Conservation (phyloP, 1,140 invertebrate genomes). For the Hypsibius dujardini region DNA sequence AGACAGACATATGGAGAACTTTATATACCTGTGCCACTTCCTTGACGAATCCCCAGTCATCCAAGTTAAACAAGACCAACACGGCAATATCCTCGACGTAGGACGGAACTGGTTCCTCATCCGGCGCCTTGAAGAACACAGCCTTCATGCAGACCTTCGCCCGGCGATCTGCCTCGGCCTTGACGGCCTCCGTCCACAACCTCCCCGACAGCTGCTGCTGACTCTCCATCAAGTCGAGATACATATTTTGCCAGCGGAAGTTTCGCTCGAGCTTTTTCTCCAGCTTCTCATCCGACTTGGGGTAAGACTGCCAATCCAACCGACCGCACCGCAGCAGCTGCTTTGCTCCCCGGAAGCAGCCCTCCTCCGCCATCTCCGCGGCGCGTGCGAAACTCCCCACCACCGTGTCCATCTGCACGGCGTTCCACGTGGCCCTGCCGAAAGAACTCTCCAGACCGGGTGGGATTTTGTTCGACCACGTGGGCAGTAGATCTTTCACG, state of each 20-base stretch:
- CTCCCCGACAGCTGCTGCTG: not conserved
- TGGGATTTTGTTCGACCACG: too few species aligned
- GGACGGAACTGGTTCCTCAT: conserved; percentile 10
- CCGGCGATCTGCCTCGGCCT: not conserved
- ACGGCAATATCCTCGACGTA: not conserved
- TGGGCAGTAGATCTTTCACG: too few species aligned
- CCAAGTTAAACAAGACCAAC: conserved; percentile 8
- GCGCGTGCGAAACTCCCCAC: not conserved
- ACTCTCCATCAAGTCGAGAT: not conserved
- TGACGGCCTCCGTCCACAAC: not conserved
- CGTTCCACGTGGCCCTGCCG: too few species aligned
- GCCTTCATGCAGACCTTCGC: not conserved
- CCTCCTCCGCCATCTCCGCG: not conserved
- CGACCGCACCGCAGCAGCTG: not conserved
- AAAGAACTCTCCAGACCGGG: too few species aligned
- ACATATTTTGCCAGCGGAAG: not conserved
- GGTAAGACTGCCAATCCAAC: too few species aligned
- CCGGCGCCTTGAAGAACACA: not conserved
- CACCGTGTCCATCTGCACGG: too few species aligned
- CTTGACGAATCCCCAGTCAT: not conserved
- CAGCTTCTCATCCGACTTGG: too few species aligned
- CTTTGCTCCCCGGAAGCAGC: not conserved
- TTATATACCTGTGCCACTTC: not conserved
- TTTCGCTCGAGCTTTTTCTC: not conserved
- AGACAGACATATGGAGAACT: too few species aligned